Conservation (phyloP, 2,888 invertebrate genomes). For the Serrognathus titanus region DNA sequence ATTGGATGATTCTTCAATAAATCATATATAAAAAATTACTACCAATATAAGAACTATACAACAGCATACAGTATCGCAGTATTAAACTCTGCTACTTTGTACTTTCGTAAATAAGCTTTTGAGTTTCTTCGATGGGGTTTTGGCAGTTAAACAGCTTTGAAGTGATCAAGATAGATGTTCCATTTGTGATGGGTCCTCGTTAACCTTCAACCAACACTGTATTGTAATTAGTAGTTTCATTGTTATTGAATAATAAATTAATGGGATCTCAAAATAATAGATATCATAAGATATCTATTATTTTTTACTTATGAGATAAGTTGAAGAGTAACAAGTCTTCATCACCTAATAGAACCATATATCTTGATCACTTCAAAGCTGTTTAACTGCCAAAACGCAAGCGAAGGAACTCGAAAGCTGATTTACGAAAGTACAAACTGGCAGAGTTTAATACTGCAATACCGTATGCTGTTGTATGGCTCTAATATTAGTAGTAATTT, state of each 20-base stretch:
- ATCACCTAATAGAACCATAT: too few species aligned
- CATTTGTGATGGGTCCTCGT: too few species aligned
- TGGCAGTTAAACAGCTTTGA: slow-evolving; percentile 8
- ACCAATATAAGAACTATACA: slow-evolving; percentile 10
- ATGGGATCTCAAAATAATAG: slow-evolving; percentile 8
- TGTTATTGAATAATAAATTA: too few species aligned
- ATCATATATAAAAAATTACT: slow-evolving; percentile 8
- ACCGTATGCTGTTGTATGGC: slow-evolving; percentile 16
- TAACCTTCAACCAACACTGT: background rate
- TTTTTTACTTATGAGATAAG: slow-evolving; percentile 10
- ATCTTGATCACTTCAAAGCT: background rate
- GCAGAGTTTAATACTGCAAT: slow-evolving; percentile 17
- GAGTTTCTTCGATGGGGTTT: slow-evolving; percentile 16
- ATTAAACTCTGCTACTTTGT: slow-evolving; percentile 10
- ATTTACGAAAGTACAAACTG: background rate
- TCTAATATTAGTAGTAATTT: slow-evolving; percentile 11
- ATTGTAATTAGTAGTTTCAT: slow-evolving; percentile 11
- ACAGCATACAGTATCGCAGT: slow-evolving; percentile 20
- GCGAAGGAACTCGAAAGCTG: slow-evolving; percentile 12
- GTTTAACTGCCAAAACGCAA: slow-evolving; percentile 14
- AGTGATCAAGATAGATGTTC: background rate
- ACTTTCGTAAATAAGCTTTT: slow-evolving; percentile 1
- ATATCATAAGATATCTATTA: slow-evolving; percentile 2
- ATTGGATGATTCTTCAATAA: slow-evolving; percentile 13
- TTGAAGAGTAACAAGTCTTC: too few species aligned